Evolutionary conservation across 2,888 invertebrate species (phyloP), one percentile per base, ranked within the genome.

Genomic region (Polylopha cassiicola): DNA sequence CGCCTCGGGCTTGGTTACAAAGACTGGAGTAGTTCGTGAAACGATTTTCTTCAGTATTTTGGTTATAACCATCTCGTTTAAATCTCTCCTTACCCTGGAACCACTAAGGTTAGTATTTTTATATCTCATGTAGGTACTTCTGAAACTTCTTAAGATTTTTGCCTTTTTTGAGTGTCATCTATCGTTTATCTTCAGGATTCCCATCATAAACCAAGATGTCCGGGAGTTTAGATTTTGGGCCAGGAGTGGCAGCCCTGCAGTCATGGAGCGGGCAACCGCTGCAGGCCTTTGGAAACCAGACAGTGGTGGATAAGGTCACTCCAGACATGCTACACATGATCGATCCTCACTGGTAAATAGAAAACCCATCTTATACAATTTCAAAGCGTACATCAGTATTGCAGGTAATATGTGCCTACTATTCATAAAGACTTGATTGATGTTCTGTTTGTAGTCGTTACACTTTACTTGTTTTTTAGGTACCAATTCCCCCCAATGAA

Each of bases 401-500:
- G n/a, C n/a, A n/a, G n/a, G n/a, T n/a, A n/a, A n/a, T n/a, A n/a
- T n/a, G n/a, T n/a, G n/a, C n/a, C n/a, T n/a, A n/a, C n/a, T n/a
- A n/a, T n/a, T n/a, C n/a, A n/a, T n/a, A n/a, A n/a, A n/a, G n/a
- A n/a, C n/a, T n/a, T n/a, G n/a, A n/a, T n/a, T n/a, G n/a, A n/a
- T n/a, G n/a, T n/a, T n/a, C n/a, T n/a, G n/a, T n/a, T n/a, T n/a
- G n/a, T n/a, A n/a, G n/a, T n/a, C n/a, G n/a, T n/a, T n/a, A n/a
- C n/a, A n/a, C n/a, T n/a, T n/a, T n/a, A 20, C 11, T 7, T 20
- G 15, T 20, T n/a, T 26, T 26, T 84, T 56, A 90, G 90, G 90
- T 91, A 92, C 65, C 92, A 92, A 64, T 93, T 89, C 57, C 90
- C 92, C 22, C 92, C 93, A 11, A 87, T 93, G 89, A 92, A 93